phyloP scores from a whole-genome alignment of 1,140 invertebrate genomes.

The Hylyphantes graminicola region DNA sequence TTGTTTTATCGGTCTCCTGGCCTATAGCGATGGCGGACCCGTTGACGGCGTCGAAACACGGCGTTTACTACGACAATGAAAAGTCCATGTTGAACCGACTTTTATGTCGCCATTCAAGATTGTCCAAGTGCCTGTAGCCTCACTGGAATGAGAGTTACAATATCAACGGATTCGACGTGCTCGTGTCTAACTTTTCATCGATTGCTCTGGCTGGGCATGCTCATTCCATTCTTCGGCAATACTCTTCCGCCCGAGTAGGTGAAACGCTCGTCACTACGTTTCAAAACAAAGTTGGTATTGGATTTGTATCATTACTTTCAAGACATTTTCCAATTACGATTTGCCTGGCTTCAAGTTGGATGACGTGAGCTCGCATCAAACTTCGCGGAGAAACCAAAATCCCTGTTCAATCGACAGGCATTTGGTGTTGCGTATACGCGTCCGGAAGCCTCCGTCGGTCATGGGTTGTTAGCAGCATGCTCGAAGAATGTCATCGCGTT shows the following conservation, averaged over 20 bases:
- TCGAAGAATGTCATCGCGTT: not conserved
- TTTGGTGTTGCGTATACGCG: conserved; percentile 21
- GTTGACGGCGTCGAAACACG: not conserved
- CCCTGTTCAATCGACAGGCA: not conserved
- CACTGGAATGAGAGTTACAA: conserved; percentile 23
- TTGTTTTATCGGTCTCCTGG: not conserved
- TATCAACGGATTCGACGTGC: conserved; percentile 32
- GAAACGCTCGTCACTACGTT: no score
- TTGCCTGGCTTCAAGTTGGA: conserved; percentile 40
- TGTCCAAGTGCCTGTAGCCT: no score
- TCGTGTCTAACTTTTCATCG: not conserved
- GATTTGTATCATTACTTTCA: no score
- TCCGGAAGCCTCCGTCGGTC: not conserved
- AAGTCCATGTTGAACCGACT: not conserved
- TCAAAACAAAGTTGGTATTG: no score
- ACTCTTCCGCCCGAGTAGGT: not conserved
- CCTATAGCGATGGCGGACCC: not conserved
- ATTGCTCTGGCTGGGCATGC: not conserved
- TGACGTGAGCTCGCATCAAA: conserved; percentile 24
- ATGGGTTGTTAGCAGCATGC: fast-evolving
- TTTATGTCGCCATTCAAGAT: not conserved
- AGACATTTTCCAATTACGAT: no score
- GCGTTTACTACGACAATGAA: not conserved
- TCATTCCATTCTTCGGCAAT: not conserved
- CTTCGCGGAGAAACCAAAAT: conserved; percentile 13